phyloP scores from a whole-genome alignment of 2,888 invertebrate species.

The Tromatobia lineatoria region DNA sequence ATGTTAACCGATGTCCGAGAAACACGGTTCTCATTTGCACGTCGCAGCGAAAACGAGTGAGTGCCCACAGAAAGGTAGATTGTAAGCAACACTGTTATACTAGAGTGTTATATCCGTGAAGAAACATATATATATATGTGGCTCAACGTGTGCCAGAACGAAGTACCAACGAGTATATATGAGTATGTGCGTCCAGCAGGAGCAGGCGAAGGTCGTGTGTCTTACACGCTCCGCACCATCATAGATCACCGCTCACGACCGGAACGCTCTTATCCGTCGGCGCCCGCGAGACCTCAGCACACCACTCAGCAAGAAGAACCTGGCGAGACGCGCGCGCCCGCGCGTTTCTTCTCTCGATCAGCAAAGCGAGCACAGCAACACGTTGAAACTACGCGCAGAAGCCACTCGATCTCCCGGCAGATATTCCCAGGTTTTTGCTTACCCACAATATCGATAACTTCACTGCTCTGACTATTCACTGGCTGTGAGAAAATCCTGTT shows the following conservation, averaged over 20 bases:
- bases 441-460: background rate
- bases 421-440: background rate
- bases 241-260: constrained; percentile 68
- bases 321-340: background rate
- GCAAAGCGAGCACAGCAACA: background rate
- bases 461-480: background rate
- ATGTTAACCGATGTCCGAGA: constrained; percentile 60
- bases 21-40: constrained; percentile 64
- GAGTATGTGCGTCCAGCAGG: constrained; percentile 33
- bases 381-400: constrained; percentile 20
- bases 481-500: background rate
- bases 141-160: constrained; percentile 14
- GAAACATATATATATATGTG: background rate
- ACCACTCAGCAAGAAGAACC: background rate
- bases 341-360: background rate
- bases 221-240: constrained; percentile 65
- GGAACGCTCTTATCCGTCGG: constrained; percentile 66
- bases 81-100: background rate
- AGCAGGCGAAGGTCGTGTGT: constrained; percentile 67
- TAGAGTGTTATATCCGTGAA: background rate
- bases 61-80: background rate
- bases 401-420: background rate
- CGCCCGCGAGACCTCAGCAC: constrained; percentile 33
- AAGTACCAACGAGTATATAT: constrained; percentile 16
- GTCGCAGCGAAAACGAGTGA: constrained; percentile 38